A percentile compares a stretch with the other conserved stretches of the same genome.
Evolutionary conservation across 2,797 vertebrate species (phyloP).

Genomic region (Fringilla coelebs): DNA sequence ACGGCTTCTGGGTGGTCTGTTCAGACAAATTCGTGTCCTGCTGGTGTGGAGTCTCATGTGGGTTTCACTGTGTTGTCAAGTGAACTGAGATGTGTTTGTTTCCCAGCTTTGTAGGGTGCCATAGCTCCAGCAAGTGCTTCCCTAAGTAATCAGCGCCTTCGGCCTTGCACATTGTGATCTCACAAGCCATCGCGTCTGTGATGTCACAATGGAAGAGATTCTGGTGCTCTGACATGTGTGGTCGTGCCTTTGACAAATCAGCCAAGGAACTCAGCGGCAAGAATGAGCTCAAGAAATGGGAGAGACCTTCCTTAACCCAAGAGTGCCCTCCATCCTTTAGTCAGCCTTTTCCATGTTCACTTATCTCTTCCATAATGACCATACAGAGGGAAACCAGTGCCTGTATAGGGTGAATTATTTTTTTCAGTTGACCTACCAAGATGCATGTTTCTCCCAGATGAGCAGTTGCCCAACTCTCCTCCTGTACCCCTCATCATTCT

Average conservation of each 20-base stretch:
- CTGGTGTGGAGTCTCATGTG: neutral
- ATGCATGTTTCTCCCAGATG: neutral
- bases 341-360: neutral
- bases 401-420: neutral
- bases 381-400: neutral
- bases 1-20: neutral
- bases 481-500: neutral
- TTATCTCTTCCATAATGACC: neutral
- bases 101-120: conserved; percentile 12
- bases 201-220: conserved; percentile 51
- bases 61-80: conserved; percentile 4
- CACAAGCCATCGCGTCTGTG: conserved; percentile 39
- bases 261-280: conserved; percentile 19
- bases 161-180: conserved; percentile 44
- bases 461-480: neutral
- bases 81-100: conserved; percentile 51
- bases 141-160: neutral
- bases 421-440: neutral
- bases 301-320: neutral
- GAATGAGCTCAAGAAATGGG: conserved; percentile 29
- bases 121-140: neutral
- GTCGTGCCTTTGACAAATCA: conserved; percentile 11
- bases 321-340: neutral
- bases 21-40: neutral
- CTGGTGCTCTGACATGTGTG: conserved; percentile 32